Evolutionary conservation across 1,140 invertebrate genomes (phyloP), one percentile per base, ranked within the genome.

Genomic region (Euwallacea similis): DNA sequence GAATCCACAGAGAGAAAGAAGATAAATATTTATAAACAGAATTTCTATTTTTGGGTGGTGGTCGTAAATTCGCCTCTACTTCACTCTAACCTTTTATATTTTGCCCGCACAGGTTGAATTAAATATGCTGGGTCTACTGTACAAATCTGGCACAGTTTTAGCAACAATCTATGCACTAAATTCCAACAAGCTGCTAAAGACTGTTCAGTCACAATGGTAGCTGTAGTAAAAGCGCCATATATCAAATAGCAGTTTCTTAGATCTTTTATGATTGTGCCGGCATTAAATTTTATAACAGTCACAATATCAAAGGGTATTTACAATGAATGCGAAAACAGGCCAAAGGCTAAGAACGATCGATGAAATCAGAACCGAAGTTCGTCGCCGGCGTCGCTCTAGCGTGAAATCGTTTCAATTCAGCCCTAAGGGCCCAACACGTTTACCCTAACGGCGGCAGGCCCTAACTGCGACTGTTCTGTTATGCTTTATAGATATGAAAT

Each of bases 401-500:
- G 59, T 59, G 43, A 66, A 66, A 58, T 66, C 64, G 64, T 41
- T 58, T 66, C 64, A 58, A 21, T 56, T 58, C 43, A 50, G 21
- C 33, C 56, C 33, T 41, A 59, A 33, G 66, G 62, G 58, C 21
- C 54, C 13, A 16, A 64, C 44, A 55, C 59, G 47, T 53, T 56
- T 50, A 43, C 58, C 65, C 46, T 21, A 41, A 53, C 64, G 8
- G n/a, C 42, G 8, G 10, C 65, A 13, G 44, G n/a, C 71, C 7
- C 13, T 55, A 43, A 55, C 11, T 66, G 43, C 43, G 55, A 55
- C 61, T 47, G 66, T 71, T 46, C 11, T 21, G 55, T 66, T 41
- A 72, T 74, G 74, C 73, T 74, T 78, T 79, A 79, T 79, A 72
- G 78, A 79, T 79, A 80, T 80, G 78, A 76, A 80, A 79, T 77